Conservation (phyloP, 2,888 invertebrate species). For the Phaonia tiefii region DNA sequence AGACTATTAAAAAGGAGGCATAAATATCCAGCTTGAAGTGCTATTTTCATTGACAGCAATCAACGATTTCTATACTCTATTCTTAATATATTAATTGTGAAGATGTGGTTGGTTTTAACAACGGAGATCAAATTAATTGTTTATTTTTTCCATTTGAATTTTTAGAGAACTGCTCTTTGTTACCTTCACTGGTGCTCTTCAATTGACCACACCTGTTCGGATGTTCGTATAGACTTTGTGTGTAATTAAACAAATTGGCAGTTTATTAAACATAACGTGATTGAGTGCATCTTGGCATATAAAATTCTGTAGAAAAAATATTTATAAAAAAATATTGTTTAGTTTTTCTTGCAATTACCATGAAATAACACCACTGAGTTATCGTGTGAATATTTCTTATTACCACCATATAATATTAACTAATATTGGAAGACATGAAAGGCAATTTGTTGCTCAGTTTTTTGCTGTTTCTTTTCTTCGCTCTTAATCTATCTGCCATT, state of each 20-base stretch:
- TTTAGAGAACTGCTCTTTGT: no score
- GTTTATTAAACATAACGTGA: conserved; percentile 63
- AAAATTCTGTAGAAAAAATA: conserved; percentile 20
- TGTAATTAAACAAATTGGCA: conserved; percentile 63
- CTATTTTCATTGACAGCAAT: no score
- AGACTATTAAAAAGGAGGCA: no score
- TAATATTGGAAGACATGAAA: conserved; percentile 64
- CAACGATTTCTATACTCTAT: no score
- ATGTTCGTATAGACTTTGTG: not conserved
- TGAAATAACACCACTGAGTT: conserved; percentile 32
- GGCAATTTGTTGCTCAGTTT: conserved; percentile 62
- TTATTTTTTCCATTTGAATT: no score
- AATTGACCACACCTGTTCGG: no score
- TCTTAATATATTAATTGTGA: no score
- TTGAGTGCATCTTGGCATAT: conserved; percentile 17
- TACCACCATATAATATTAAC: conserved; percentile 58
- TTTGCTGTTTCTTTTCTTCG: not conserved
- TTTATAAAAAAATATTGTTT: not conserved
- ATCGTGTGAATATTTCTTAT: conserved; percentile 61
- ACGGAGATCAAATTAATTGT: no score
- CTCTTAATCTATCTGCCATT: conserved; percentile 1
- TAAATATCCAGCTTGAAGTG: no score
- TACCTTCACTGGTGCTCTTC: no score
- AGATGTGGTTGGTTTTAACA: no score
- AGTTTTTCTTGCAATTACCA: not conserved